These are phyloP conservation scores for Dinoponera quadriceps DNA, from an alignment of 1,140 invertebrate species.

Conservation along the genomic window DNA sequence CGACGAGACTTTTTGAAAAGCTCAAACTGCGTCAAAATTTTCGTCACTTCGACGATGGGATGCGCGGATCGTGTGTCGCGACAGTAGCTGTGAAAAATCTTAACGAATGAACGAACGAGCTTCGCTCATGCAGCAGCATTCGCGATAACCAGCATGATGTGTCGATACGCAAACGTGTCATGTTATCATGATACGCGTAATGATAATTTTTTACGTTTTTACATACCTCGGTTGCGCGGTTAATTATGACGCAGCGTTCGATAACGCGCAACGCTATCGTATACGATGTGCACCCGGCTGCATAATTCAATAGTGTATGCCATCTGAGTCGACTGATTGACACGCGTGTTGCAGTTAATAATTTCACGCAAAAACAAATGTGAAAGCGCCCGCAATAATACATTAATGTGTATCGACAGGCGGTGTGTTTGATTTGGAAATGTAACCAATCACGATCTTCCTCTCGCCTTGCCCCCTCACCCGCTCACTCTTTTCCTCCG, in stretches of 20 bases:
- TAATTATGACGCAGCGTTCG: not conserved
- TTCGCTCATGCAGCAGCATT: too few species aligned
- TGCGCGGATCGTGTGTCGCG: too few species aligned
- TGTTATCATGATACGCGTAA: not conserved
- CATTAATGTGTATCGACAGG: not conserved
- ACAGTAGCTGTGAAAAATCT: too few species aligned
- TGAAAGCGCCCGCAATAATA: not conserved
- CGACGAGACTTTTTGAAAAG: too few species aligned
- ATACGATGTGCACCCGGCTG: not conserved
- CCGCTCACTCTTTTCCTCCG: too few species aligned
- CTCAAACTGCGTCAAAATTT: too few species aligned
- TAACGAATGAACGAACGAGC: not conserved
- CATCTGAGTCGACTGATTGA: not conserved
- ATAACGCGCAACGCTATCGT: not conserved
- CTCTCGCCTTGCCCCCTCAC: not conserved
- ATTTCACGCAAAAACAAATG: not conserved
- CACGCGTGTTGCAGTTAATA: not conserved
- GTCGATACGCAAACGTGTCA: not conserved
- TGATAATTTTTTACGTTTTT: constrained; percentile 1
- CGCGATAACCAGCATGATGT: too few species aligned
- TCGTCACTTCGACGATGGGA: too few species aligned
- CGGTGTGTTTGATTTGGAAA: not conserved
- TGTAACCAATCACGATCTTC: not conserved
- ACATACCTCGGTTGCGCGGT: too few species aligned
- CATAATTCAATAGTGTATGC: too few species aligned